Evolutionary conservation across 2,797 vertebrate species (phyloP), one percentile per base, ranked within the genome.

Genomic region (Falco rusticolus): DNA sequence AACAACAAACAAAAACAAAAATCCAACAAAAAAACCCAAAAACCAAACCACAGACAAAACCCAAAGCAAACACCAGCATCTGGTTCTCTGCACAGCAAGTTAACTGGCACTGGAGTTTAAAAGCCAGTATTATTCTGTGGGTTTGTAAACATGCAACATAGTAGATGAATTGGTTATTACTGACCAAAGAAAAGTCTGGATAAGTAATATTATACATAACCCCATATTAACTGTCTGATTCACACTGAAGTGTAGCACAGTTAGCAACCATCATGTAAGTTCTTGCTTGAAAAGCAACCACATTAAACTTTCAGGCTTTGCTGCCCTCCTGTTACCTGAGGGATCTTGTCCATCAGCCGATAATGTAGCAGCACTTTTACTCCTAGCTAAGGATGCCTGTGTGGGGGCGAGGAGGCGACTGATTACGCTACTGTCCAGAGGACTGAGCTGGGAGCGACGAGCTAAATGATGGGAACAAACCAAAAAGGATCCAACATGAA

Each of bases 311-410:
- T 21, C 70, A 93, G 94, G 92, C 80, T 97, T 93, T 87, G 80
- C 76, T 96, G 96, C 75, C 96, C 74, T 98, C 90, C 94, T 94
- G 85, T 99, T 99, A 99, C 99, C 99, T 99, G 98, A 96, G 96
- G 97, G 97, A 93, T 99, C 97, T 96, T 98, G 98, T 98, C 98
- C 99, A 97, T 99, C 98, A 93, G 98, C 97, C 69, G 98, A 98
- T 79, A 99, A 98, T 95, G 98, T 97, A 89, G 98, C 98, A 94
- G 98, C 98, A 83, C 99, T 99, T 99, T 99, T 99, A 98, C 99
- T 99, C 98, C 99, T 99, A 98, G 99, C 99, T 98, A 99, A 97
- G 96, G 99, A 99, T 79, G 98, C 98, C 98, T 99, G 99, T 96
- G 99, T 99, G 97, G 99, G 99, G 93, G 98, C 98, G 91, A 99